Conservation (phyloP, 2,888 invertebrate species). For the Zaprionus lineosus region DNA sequence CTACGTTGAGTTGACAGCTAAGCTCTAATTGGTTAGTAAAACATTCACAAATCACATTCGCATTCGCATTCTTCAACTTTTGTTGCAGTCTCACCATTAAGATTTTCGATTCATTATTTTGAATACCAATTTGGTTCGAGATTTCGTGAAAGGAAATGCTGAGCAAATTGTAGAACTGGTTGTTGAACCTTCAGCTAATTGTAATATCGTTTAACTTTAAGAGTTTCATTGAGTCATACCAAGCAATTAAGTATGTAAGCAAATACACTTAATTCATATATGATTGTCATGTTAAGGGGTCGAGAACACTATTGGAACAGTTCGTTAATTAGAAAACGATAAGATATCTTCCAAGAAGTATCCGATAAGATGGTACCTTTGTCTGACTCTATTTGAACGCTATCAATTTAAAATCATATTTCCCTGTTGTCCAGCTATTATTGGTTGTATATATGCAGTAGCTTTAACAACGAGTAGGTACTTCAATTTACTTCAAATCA, state of each 20-base stretch:
- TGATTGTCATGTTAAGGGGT: too few relatives aligned
- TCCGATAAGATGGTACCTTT: too few relatives aligned
- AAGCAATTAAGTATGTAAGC: too few relatives aligned
- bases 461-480: not conserved
- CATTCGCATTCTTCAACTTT: constrained; percentile 1
- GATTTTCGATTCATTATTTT: constrained; percentile 7
- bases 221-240: too few relatives aligned
- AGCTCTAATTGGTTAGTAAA: constrained; percentile 62
- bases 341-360: constrained; percentile 11
- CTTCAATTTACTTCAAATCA: constrained; percentile 26
- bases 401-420: too few relatives aligned
- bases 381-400: too few relatives aligned
- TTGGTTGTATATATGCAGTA: too few relatives aligned
- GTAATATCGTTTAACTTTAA: too few relatives aligned
- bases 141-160: constrained; percentile 24
- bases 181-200: not conserved
- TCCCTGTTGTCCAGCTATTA: too few relatives aligned
- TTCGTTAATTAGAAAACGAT: constrained; percentile 15
- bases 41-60: constrained; percentile 42
- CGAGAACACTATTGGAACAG: constrained; percentile 13
- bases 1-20: constrained; percentile 54
- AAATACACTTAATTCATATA: too few relatives aligned
- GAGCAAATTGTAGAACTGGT: not conserved
- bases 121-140: not conserved
- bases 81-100: constrained; percentile 1